These are phyloP conservation scores for Corythornis vintsioides DNA, from an alignment of 2,113 vertebrate genomes.

Conservation along the genomic window DNA sequence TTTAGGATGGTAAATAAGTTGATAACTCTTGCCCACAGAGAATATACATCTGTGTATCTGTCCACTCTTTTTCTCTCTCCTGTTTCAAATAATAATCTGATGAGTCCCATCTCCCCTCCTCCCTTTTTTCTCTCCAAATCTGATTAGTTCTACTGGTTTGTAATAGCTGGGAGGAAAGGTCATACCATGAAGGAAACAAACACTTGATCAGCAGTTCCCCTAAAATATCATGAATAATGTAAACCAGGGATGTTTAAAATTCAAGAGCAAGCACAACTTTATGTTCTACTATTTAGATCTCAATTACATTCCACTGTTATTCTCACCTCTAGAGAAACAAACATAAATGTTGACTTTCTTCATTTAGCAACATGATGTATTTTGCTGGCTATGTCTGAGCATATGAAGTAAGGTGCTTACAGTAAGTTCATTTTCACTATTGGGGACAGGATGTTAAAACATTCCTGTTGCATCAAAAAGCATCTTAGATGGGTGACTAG, in stretches of 20 bases:
- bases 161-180: neutral
- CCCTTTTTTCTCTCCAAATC: neutral
- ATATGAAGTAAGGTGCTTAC: neutral
- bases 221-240: constrained; percentile 59
- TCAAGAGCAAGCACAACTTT: constrained; percentile 30
- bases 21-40: neutral
- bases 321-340: neutral
- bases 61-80: neutral
- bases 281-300: constrained; percentile 24
- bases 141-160: neutral
- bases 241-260: constrained; percentile 28
- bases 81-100: neutral
- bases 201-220: neutral
- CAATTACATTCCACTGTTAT: constrained; percentile 28
- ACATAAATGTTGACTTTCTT: neutral
- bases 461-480: neutral
- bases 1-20: neutral
- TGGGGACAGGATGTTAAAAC: neutral
- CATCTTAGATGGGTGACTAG: neutral
- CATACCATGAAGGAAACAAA: neutral
- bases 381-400: neutral
- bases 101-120: neutral
- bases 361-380: neutral
- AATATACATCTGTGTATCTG: neutral
- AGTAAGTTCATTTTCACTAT: neutral